Percentiles rank a stretch among this genome's conserved stretches.
phyloP scores from a whole-genome alignment of 2,113 vertebrate genomes.

The Progne subis region DNA sequence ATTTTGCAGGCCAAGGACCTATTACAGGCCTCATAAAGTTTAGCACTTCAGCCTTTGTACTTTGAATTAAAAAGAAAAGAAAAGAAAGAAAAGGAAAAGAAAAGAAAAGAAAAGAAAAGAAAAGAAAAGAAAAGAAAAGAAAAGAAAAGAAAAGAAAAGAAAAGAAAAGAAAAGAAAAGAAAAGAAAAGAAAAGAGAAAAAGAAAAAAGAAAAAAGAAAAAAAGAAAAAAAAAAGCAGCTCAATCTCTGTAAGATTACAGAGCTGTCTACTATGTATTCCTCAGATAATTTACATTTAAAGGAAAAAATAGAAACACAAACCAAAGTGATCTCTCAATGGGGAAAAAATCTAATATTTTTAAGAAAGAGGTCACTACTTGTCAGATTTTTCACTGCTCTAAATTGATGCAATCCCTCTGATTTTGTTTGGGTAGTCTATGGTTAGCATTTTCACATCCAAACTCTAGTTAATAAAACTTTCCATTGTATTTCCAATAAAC shows the following conservation, averaged over 20 bases:
- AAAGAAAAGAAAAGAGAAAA: background rate
- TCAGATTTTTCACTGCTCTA: background rate
- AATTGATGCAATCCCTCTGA: background rate
- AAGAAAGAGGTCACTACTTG: background rate
- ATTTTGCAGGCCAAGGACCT: background rate
- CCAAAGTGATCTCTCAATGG: background rate
- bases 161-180: no score
- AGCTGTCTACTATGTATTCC: background rate
- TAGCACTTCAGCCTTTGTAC: background rate
- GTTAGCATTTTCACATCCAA: background rate
- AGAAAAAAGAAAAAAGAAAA: background rate
- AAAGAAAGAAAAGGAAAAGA: no score
- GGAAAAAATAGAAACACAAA: background rate
- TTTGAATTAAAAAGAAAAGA: background rate
- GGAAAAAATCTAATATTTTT: background rate
- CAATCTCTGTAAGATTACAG: background rate
- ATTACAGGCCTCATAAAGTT: constrained; percentile 30
- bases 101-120: background rate
- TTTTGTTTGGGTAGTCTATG: background rate
- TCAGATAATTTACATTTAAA: background rate
- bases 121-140: background rate
- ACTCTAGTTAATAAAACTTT: background rate
- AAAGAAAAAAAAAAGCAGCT: background rate
- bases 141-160: background rate
- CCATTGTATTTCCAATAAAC: background rate